Percentiles rank a stretch among this genome's conserved stretches.
These are phyloP conservation scores for Lasioglossum figueresi DNA, from an alignment of 2,888 invertebrate genomes.

Conservation along the genomic window DNA sequence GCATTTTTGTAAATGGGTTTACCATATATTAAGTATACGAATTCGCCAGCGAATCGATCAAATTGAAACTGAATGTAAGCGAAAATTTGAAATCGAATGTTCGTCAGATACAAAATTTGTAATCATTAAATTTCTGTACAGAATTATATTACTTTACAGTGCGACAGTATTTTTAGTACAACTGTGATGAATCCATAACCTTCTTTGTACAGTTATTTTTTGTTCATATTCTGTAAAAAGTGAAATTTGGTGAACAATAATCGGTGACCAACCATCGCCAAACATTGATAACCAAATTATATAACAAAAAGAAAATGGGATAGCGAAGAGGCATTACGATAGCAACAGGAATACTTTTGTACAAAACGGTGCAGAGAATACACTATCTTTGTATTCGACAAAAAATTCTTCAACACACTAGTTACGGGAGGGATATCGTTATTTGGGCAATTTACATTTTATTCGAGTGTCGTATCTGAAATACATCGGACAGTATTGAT, in stretches of 20 bases:
- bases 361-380: constrained; percentile 44
- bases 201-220: constrained; percentile 52
- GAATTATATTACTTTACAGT: constrained; percentile 41
- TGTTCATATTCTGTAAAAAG: constrained; percentile 43
- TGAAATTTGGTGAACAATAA: constrained; percentile 30
- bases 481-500: constrained; percentile 58
- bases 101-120: constrained; percentile 31
- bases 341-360: constrained; percentile 31
- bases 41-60: not conserved
- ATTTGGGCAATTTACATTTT: constrained; percentile 65
- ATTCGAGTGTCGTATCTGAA: constrained; percentile 54
- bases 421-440: constrained; percentile 48
- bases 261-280: constrained; percentile 7
- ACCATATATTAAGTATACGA: constrained; percentile 10
- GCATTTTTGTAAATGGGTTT: constrained; percentile 3
- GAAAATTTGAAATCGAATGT: constrained; percentile 19
- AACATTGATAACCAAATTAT: constrained; percentile 6
- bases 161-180: constrained; percentile 40
- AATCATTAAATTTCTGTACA: constrained; percentile 50
- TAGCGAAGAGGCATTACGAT: constrained; percentile 18
- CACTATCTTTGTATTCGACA: constrained; percentile 62
- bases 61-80: constrained; percentile 36
- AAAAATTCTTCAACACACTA: constrained; percentile 55
- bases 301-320: not conserved
- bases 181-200: constrained; percentile 46